These are phyloP conservation scores for Tipula confusa DNA, from an alignment of 2,888 invertebrate genomes.

Conservation along the genomic window DNA sequence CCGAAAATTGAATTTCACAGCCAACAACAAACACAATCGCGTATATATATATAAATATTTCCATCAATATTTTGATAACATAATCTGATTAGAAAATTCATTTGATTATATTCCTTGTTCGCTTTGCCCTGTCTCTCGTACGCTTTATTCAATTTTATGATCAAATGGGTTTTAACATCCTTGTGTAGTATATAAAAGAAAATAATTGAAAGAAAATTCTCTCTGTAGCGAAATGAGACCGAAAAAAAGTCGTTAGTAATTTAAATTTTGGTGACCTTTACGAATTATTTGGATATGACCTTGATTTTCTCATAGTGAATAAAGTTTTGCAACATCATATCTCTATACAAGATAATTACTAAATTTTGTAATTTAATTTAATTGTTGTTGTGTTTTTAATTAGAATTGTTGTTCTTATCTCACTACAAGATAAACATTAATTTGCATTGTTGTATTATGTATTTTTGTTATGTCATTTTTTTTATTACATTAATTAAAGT, in stretches of 20 bases:
- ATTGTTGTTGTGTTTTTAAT: not conserved
- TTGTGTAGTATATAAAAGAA: not conserved
- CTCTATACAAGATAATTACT: not conserved
- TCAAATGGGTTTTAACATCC: conserved; percentile 1
- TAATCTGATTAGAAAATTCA: not conserved
- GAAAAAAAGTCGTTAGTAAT: too few relatives aligned
- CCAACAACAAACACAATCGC: not conserved
- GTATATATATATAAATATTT: not conserved
- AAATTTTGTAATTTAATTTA: not conserved
- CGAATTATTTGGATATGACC: not conserved
- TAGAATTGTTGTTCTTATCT: not conserved
- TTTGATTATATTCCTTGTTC: not conserved
- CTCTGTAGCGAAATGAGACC: not conserved
- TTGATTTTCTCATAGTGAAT: not conserved
- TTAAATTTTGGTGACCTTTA: not conserved
- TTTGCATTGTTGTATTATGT: not conserved
- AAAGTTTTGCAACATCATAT: not conserved
- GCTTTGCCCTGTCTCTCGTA: not conserved
- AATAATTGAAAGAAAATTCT: conserved; percentile 7
- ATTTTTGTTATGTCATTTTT: not conserved
- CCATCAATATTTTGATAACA: conserved; percentile 15
- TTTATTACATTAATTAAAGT: not conserved
- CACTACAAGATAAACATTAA: not conserved
- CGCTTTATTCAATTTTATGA: not conserved
- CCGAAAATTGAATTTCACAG: not conserved